Conservation (phyloP, 2,113 vertebrate genomes). For the Oryzias woworae region DNA sequence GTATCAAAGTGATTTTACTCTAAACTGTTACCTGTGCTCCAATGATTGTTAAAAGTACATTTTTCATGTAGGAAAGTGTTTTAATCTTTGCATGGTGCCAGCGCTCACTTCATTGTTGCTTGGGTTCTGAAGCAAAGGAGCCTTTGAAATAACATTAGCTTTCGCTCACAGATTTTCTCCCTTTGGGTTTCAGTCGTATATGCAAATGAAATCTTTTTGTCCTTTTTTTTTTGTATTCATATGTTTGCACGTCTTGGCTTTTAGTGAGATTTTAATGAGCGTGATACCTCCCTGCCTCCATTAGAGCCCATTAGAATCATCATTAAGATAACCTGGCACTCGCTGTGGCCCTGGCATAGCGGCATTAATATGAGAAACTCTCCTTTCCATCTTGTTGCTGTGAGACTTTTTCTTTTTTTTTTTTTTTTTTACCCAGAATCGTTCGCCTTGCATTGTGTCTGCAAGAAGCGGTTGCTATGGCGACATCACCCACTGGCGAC, state of each 20-base stretch:
- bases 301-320: conserved; percentile 82
- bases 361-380: conserved; percentile 53
- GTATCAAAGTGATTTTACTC: neutral
- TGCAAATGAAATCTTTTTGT: conserved; percentile 6
- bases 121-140: neutral
- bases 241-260: conserved; percentile 36
- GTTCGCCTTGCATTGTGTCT: conserved; percentile 68
- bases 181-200: conserved; percentile 6
- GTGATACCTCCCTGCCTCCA: conserved; percentile 62
- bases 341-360: conserved; percentile 47
- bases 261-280: conserved; percentile 72
- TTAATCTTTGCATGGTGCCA: neutral
- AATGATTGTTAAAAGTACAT: neutral
- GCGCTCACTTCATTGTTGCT: neutral
- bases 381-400: conserved; percentile 38
- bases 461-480: conserved; percentile 74
- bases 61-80: neutral
- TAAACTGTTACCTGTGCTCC: no score
- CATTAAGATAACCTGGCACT: conserved; percentile 73
- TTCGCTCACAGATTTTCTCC: conserved; percentile 1
- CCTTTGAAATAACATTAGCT: neutral
- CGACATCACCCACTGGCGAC: conserved; percentile 72
- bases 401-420: conserved; percentile 50
- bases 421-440: conserved; percentile 15
- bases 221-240: conserved; percentile 5